Evolutionary conservation across 1,140 invertebrate species (phyloP).

Genomic region (Capitella teleta): DNA sequence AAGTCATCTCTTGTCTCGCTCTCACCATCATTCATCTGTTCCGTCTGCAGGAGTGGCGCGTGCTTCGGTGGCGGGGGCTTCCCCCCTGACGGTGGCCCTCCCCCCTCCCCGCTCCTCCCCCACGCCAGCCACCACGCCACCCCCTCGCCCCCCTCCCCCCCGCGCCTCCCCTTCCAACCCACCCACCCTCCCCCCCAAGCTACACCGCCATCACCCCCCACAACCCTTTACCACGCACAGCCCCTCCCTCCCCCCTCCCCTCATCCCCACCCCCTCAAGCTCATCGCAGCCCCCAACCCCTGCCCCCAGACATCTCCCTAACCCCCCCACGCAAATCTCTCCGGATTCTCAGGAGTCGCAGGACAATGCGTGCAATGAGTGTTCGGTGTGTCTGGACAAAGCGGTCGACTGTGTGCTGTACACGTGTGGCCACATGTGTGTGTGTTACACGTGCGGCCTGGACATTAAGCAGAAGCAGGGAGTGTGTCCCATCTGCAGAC

Average conservation of each 20-base stretch:
- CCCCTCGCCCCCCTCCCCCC: conserved; percentile 10
- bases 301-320: background rate
- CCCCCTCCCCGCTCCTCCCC: background rate
- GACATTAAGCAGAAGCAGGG: conserved; percentile 75
- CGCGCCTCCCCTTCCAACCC: background rate
- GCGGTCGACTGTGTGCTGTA: conserved; percentile 86
- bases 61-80: background rate
- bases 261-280: conserved; percentile 13
- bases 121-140: background rate
- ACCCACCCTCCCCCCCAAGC: conserved; percentile 15
- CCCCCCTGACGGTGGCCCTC: background rate
- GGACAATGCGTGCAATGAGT: conserved; percentile 49
- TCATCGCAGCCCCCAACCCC: conserved; percentile 10
- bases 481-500: conserved; percentile 86
- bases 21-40: background rate
- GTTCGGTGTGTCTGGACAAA: conserved; percentile 88
- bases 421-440: conserved; percentile 96
- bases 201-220: conserved; percentile 15
- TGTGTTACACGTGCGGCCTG: conserved; percentile 92
- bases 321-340: background rate
- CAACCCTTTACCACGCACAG: conserved; percentile 5
- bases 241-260: conserved; percentile 12
- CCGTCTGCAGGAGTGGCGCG: no score
- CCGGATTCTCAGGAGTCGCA: conserved; percentile 3
- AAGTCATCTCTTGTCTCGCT: conserved; percentile 16